Conservation (phyloP, 2,797 vertebrate genomes). For the Masticophis lateralis region DNA sequence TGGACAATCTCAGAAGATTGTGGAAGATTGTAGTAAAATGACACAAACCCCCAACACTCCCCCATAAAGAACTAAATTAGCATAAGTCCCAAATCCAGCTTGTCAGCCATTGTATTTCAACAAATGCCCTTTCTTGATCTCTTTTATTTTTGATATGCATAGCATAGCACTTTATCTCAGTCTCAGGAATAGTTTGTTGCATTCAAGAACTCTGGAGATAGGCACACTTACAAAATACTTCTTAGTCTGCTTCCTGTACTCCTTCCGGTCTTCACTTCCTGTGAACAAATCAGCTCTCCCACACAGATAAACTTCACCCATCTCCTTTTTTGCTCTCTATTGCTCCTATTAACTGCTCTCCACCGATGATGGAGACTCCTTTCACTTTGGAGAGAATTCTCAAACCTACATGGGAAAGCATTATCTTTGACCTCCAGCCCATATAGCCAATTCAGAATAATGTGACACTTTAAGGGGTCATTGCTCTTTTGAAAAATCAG, state of each 20-base stretch:
- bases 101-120: background rate
- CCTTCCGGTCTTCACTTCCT: slow-evolving; percentile 4
- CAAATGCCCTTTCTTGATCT: background rate
- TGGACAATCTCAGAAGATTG: background rate
- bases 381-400: background rate
- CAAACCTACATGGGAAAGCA: background rate
- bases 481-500: background rate
- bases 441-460: background rate
- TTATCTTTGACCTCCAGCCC: background rate
- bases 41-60: background rate
- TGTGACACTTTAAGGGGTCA: background rate
- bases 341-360: background rate
- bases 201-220: background rate
- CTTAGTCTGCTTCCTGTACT: background rate
- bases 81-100: background rate
- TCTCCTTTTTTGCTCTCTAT: background rate
- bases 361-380: background rate
- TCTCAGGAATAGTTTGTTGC: background rate
- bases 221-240: background rate
- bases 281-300: background rate
- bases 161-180: background rate
- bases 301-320: background rate
- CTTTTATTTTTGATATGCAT: background rate
- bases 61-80: background rate
- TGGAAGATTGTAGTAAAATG: background rate